Conservation (phyloP, 2,113 vertebrate species). For the Pygoscelis adeliae region DNA sequence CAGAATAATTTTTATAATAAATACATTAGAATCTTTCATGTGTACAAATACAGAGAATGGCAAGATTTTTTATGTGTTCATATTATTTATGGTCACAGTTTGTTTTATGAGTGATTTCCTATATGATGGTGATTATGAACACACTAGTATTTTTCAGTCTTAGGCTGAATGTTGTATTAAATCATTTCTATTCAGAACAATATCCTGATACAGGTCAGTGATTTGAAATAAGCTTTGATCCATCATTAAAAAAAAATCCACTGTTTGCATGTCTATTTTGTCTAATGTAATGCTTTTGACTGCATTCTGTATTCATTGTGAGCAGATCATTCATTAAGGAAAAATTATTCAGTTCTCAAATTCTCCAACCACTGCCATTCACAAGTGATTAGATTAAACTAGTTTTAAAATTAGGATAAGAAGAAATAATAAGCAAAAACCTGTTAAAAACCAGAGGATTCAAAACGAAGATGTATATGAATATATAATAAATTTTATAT, state of each 20-base stretch:
- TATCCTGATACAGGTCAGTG: background rate
- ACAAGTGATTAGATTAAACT: slow-evolving; percentile 13
- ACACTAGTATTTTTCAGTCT: background rate
- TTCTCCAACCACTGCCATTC: background rate
- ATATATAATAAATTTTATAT: background rate
- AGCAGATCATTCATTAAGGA: background rate
- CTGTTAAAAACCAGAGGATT: background rate
- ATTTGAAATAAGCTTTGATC: slow-evolving; percentile 11
- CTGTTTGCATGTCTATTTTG: background rate
- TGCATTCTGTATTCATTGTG: background rate
- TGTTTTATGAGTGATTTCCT: background rate
- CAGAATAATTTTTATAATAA: background rate
- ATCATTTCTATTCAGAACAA: background rate
- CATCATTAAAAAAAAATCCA: background rate
- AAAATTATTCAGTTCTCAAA: background rate
- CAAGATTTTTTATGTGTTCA: background rate
- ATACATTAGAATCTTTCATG: background rate
- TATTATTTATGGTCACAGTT: background rate
- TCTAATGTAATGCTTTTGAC: background rate
- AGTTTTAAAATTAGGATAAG: background rate
- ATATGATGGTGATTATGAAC: background rate
- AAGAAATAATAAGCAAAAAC: background rate
- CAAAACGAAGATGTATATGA: background rate
- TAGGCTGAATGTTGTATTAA: background rate
- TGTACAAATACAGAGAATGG: background rate